Evolutionary conservation across 53 echinoderm and acorn worm species (phyloP), one percentile per base, ranked within the genome.

Genomic region (Astropecten irregularis): DNA sequence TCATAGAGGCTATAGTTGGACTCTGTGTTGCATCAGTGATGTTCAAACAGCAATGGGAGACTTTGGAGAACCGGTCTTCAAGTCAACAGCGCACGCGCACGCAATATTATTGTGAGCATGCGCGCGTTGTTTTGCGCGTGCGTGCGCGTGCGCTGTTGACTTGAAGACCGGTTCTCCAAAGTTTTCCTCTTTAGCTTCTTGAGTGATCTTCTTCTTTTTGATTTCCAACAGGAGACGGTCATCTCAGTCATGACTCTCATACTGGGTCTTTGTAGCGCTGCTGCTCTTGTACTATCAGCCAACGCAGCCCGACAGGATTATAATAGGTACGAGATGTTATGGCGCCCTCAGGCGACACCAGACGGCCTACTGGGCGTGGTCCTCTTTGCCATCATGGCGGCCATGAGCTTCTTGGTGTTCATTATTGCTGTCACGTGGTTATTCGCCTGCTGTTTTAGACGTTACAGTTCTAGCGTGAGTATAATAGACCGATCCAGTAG

Each of bases 351-450:
- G 2, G 72, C 40, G 28, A 39, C 16, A 16, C 49, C 21, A 29
- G 58, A 84, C 22, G 71, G 58, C 46, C 29, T 85, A 18, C 62
- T 85, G 27, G 85, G 73, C 49, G 85, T 85, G 72, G 72, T 19
- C 4, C 73, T 85, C 31, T 85, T 85, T 35, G 85, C 30, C 9
- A 14, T 71, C 23, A 85, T 85, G 85, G 72, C 85, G 4, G 48
- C 46, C 63, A 15, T 85, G 49, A 36, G 60, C 37, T 73, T 85
- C 32, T 21, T 71, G 25, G 72, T 73, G 4, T 73, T 85, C 27
- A 50, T 85, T 4, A 29, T 42, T 19, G 61, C 61, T 9, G 49
- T 85, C 60, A 46, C 63, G 60, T 85, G 85, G 85, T 23, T 47
- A 16, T 79, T 61, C 16, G 40, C 50, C 0, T 85, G 73, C 26